Evolutionary conservation across 2,113 vertebrate species (phyloP).

Genomic region (Nothobranchius kuhntae): DNA sequence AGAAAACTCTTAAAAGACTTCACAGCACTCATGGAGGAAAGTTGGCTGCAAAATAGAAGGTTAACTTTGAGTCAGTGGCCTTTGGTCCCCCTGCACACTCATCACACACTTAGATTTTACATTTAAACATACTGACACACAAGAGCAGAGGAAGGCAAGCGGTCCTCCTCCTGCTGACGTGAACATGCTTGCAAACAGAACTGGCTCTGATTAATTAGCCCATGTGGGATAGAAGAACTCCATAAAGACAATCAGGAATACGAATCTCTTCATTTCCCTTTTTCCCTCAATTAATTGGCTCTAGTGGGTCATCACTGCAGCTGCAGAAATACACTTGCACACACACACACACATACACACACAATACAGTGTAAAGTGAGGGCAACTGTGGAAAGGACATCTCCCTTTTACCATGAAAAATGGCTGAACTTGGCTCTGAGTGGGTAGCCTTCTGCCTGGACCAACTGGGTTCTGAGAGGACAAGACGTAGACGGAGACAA

Average conservation of each 20-base stretch:
- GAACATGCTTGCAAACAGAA: slow-evolving; percentile 20
- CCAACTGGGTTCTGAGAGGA: no score
- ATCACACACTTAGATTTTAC: slow-evolving; percentile 41
- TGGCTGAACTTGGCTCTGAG: no score
- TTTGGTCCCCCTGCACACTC: slow-evolving; percentile 54
- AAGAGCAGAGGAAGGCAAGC: neutral
- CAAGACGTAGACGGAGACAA: no score
- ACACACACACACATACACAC: neutral
- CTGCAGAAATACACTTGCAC: slow-evolving; percentile 13
- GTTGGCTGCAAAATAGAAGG: slow-evolving; percentile 19
- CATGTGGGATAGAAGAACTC: slow-evolving; percentile 66
- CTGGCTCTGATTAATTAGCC: slow-evolving; percentile 77
- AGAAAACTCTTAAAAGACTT: slow-evolving; percentile 41
- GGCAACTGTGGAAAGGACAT: no score
- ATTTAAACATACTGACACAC: slow-evolving; percentile 25
- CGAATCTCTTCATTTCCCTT: slow-evolving; percentile 65
- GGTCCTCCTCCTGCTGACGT: slow-evolving; percentile 4
- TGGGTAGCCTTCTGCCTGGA: no score
- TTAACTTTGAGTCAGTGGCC: slow-evolving; percentile 65
- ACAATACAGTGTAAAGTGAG: slow-evolving; percentile 37
- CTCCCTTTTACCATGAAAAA: no score
- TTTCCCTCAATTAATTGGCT: slow-evolving; percentile 70
- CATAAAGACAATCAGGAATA: slow-evolving; percentile 67
- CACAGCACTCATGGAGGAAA: slow-evolving; percentile 36
- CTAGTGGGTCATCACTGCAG: slow-evolving; percentile 59